A percentile compares a stretch with the other conserved stretches of the same genome.
These are phyloP conservation scores for Decapterus maruadsi DNA, from an alignment of 2,797 vertebrate genomes.

Conservation along the genomic window DNA sequence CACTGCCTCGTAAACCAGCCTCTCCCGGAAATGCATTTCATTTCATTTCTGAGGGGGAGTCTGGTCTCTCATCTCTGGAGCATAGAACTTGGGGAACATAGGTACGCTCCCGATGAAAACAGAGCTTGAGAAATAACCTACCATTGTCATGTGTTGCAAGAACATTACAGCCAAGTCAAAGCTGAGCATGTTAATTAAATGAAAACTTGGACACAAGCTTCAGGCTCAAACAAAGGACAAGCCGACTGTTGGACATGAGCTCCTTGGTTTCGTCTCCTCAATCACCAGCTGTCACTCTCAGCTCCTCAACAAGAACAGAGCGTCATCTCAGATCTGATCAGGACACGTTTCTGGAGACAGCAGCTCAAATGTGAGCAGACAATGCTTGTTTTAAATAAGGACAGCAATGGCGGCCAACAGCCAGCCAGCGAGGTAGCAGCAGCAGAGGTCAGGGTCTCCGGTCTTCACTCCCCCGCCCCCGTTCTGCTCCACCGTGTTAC, in stretches of 20 bases:
- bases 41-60: too few relatives aligned
- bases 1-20: too few relatives aligned
- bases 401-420: conserved; percentile 21
- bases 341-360: neutral
- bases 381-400: conserved; percentile 19
- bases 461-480: conserved; percentile 10
- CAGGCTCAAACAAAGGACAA: neutral
- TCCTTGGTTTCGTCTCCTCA: neutral
- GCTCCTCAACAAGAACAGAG: neutral
- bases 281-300: conserved; percentile 2
- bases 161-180: too few relatives aligned
- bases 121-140: too few relatives aligned
- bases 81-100: too few relatives aligned
- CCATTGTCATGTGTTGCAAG: too few relatives aligned
- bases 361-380: neutral
- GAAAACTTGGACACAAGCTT: neutral
- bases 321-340: neutral
- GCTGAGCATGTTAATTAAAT: too few relatives aligned
- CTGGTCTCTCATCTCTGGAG: too few relatives aligned
- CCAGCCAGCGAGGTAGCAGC: conserved; percentile 18
- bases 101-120: too few relatives aligned
- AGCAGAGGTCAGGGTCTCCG: conserved; percentile 42
- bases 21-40: too few relatives aligned
- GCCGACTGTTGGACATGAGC: neutral
- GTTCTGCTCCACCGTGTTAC: conserved; percentile 4